Percentiles rank a stretch among this genome's conserved stretches.
Evolutionary conservation across 2,888 invertebrate species (phyloP).

Genomic region (Mechanitis messenoides): DNA sequence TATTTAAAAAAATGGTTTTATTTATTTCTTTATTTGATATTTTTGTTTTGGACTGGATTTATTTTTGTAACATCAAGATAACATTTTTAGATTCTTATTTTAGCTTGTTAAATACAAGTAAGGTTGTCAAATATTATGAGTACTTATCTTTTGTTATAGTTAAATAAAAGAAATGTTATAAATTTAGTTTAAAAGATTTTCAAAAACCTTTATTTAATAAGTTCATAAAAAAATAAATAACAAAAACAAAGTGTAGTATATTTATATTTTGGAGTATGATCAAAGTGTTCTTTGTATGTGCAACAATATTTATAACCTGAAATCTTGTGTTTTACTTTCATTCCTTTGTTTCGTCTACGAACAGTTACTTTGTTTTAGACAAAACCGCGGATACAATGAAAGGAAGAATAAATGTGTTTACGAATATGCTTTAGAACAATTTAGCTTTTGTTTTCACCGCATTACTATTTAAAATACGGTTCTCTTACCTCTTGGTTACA

Average conservation of each 20-base stretch:
- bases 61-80: no score
- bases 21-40: no score
- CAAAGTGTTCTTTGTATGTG: constrained; percentile 10
- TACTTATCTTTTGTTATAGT: no score
- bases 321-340: constrained; percentile 6
- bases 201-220: not conserved
- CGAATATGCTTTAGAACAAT: not conserved
- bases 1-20: no score
- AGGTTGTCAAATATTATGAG: no score
- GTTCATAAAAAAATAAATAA: not conserved
- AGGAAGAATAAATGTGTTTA: constrained; percentile 5
- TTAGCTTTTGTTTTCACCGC: not conserved
- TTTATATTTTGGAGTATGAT: not conserved
- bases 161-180: no score
- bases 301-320: not conserved
- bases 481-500: not conserved
- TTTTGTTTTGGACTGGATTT: no score
- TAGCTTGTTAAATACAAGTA: no score
- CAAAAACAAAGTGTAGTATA: not conserved
- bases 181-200: not conserved
- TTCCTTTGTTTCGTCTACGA: constrained; percentile 10
- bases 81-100: no score
- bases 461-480: not conserved
- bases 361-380: constrained; percentile 10
- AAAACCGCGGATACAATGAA: constrained; percentile 9